Conservation (phyloP, 2,797 vertebrate species). For the Helicolenus hilgendorfi region DNA sequence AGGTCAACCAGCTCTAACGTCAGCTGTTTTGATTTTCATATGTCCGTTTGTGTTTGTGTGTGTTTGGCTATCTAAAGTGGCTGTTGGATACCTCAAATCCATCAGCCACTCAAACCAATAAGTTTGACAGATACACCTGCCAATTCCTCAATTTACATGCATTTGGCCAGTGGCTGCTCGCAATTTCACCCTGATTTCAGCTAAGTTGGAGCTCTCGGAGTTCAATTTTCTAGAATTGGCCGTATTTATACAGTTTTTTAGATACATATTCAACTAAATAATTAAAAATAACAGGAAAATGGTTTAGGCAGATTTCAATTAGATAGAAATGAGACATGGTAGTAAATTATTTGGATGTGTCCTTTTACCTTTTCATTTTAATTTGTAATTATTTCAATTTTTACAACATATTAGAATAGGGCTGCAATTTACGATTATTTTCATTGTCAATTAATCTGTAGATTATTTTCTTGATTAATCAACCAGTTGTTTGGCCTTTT, state of each 20-base stretch:
- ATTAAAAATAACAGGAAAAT: background rate
- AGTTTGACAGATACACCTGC: conserved; percentile 25
- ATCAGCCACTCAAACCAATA: conserved; percentile 29
- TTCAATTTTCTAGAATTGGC: background rate
- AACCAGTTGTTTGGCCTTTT: no score
- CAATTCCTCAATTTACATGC: conserved; percentile 28
- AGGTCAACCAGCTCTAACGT: conserved; percentile 95
- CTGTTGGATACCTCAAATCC: conserved; percentile 2
- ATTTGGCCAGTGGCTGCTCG: conserved; percentile 10
- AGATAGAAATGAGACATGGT: background rate
- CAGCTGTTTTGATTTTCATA: conserved; percentile 89
- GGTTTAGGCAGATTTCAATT: background rate
- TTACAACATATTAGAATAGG: background rate
- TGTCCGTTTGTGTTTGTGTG: conserved; percentile 39
- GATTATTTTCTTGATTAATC: no score
- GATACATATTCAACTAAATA: background rate
- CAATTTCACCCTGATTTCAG: conserved; percentile 24
- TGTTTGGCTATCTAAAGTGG: background rate
- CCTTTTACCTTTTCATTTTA: background rate
- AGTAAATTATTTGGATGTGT: background rate
- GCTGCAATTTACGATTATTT: no score
- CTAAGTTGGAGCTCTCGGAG: background rate
- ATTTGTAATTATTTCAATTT: background rate
- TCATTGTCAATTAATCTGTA: no score
- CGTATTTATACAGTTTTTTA: background rate